Percentiles rank a stretch among this genome's conserved stretches.
These are phyloP conservation scores for Druon quercuslanigerum DNA, from an alignment of 1,140 invertebrate genomes.

Conservation along the genomic window DNA sequence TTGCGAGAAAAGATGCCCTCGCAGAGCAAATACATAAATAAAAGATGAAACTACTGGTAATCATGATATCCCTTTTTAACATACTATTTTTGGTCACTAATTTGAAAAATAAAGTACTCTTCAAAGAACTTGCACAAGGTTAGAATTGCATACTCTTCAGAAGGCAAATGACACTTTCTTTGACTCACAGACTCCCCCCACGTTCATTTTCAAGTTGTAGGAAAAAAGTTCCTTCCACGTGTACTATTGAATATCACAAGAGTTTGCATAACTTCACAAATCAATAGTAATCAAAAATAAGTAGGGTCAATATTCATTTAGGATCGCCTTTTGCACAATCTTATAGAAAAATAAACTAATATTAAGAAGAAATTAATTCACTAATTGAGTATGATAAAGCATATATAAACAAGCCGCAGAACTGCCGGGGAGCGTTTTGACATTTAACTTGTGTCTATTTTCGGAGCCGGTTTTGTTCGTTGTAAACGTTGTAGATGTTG, in stretches of 20 bases:
- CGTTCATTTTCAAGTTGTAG: not conserved
- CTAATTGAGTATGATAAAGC: not conserved
- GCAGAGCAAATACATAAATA: constrained; percentile 37
- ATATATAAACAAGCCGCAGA: constrained; percentile 6
- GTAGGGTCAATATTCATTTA: not conserved
- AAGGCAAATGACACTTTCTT: not conserved
- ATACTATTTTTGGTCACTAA: not conserved
- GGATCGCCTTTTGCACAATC: not conserved
- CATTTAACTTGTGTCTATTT: not conserved
- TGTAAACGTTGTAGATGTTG: too few species aligned
- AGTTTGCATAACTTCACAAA: not conserved
- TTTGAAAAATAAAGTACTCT: not conserved
- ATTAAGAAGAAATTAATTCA: not conserved
- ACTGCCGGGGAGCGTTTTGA: not conserved
- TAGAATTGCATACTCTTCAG: not conserved
- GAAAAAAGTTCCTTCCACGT: constrained; percentile 16
- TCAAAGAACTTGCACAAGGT: not conserved
- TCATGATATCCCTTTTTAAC: not conserved
- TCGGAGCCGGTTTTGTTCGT: too few species aligned
- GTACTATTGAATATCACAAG: not conserved
- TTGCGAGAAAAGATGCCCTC: constrained; percentile 53
- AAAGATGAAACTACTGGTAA: constrained; percentile 33
- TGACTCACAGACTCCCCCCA: constrained; percentile 19
- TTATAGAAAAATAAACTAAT: not conserved
- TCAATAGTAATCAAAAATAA: not conserved